Evolutionary conservation across 2,888 invertebrate species (phyloP).

Genomic region (Lacanobia oleracea): DNA sequence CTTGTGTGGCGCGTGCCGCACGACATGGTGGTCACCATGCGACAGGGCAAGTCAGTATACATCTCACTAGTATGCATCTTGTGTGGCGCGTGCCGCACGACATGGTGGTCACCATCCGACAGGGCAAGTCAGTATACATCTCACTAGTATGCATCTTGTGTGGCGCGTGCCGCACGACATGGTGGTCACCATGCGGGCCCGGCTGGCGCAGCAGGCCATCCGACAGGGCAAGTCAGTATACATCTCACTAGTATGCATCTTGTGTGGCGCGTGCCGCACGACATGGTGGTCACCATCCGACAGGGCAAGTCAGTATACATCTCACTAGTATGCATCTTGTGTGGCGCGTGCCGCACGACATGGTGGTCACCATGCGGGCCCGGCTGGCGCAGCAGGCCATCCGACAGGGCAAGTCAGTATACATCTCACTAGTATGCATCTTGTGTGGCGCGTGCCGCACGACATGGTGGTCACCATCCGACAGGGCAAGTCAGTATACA

Average conservation of each 20-base stretch:
- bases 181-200: constrained; percentile 97
- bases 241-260: too few relatives aligned
- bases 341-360: constrained; percentile 98
- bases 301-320: constrained; percentile 90
- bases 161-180: constrained; percentile 99
- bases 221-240: constrained; percentile 91
- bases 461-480: constrained; percentile 98
- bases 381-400: constrained; percentile 95
- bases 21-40: constrained; percentile 98
- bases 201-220: constrained; percentile 95
- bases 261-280: constrained; percentile 98
- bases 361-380: constrained; percentile 98
- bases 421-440: too few relatives aligned
- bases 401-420: constrained; percentile 91
- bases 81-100: constrained; percentile 98
- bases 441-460: constrained; percentile 98
- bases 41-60: constrained; percentile 90
- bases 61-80: too few relatives aligned
- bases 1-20: constrained; percentile 98
- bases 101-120: constrained; percentile 96
- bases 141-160: constrained; percentile 99
- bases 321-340: constrained; percentile 99
- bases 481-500: constrained; percentile 89
- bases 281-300: constrained; percentile 97
- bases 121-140: constrained; percentile 88